Conservation (phyloP, 2,888 invertebrate species). For the Dasypogon diadema region DNA sequence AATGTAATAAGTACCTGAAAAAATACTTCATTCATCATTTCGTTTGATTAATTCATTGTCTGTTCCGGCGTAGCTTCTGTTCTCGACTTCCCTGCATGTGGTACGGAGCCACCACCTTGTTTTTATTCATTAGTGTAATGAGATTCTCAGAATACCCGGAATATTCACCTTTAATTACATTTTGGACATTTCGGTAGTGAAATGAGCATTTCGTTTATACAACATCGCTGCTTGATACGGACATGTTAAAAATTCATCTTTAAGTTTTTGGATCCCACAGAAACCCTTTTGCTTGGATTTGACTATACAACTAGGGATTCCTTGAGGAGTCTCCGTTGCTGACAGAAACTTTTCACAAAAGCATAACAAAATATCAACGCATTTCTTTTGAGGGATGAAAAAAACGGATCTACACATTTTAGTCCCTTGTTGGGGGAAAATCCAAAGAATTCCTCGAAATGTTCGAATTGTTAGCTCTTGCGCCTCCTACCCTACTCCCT, state of each 20-base stretch:
- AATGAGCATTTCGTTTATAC: background rate
- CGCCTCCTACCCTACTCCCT: background rate
- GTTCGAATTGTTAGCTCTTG: background rate
- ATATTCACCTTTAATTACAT: slow-evolving; percentile 32
- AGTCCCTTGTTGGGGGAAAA: background rate
- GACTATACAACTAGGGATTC: no score
- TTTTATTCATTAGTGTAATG: slow-evolving; percentile 41
- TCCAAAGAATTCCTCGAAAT: background rate
- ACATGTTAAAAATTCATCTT: no score
- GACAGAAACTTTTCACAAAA: no score
- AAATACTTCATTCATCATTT: slow-evolving; percentile 41
- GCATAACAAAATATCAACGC: no score
- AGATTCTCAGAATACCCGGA: slow-evolving; percentile 28
- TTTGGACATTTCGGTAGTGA: slow-evolving; percentile 19
- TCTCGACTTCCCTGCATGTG: slow-evolving; percentile 30
- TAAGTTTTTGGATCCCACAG: no score
- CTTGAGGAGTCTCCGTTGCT: no score
- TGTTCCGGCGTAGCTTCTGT: slow-evolving; percentile 38
- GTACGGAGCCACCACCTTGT: slow-evolving; percentile 33
- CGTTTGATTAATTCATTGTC: slow-evolving; percentile 40
- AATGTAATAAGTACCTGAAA: slow-evolving; percentile 32
- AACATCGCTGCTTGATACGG: no score
- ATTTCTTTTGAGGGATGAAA: no score
- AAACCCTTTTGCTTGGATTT: no score
- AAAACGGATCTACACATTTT: background rate